Conservation (phyloP, 2,888 invertebrate genomes). For the Podabrus alpinus region DNA sequence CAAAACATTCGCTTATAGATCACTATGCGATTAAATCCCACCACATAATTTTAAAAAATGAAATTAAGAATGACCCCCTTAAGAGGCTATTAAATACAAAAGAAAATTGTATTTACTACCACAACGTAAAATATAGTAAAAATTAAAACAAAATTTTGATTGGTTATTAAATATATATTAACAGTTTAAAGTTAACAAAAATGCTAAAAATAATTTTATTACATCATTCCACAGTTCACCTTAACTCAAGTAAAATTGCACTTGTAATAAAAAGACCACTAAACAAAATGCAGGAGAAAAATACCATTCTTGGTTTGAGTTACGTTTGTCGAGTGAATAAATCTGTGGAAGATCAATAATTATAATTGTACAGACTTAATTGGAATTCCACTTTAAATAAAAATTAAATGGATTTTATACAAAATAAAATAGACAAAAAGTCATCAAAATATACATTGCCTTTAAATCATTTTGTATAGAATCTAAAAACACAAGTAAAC, state of each 20-base stretch:
- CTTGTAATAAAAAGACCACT: not conserved
- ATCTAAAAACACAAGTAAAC: constrained; percentile 25
- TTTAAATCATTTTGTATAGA: constrained; percentile 34
- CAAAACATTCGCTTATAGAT: constrained; percentile 38
- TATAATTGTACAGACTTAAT: constrained; percentile 5
- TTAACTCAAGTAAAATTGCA: not conserved
- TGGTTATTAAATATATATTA: constrained; percentile 19
- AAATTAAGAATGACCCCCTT: constrained; percentile 17
- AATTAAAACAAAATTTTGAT: constrained; percentile 21
- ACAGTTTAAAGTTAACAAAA: constrained; percentile 13
- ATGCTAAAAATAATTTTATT: constrained; percentile 4
- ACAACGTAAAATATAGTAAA: constrained; percentile 24
- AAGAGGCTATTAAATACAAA: constrained; percentile 12
- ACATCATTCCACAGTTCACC: not conserved
- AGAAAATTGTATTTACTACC: constrained; percentile 20
- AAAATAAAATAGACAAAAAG: constrained; percentile 33
- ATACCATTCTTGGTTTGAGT: not conserved
- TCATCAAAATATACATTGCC: constrained; percentile 32
- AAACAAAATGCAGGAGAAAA: not conserved
- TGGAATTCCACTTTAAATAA: constrained; percentile 21
- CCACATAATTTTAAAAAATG: not conserved
- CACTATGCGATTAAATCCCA: constrained; percentile 38
- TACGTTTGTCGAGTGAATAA: not conserved
- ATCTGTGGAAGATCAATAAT: constrained; percentile 7
- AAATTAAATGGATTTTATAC: constrained; percentile 33